Evolutionary conservation across 2,888 invertebrate species (phyloP), one percentile per base, ranked within the genome.

Genomic region (Drosophila antonietae): DNA sequence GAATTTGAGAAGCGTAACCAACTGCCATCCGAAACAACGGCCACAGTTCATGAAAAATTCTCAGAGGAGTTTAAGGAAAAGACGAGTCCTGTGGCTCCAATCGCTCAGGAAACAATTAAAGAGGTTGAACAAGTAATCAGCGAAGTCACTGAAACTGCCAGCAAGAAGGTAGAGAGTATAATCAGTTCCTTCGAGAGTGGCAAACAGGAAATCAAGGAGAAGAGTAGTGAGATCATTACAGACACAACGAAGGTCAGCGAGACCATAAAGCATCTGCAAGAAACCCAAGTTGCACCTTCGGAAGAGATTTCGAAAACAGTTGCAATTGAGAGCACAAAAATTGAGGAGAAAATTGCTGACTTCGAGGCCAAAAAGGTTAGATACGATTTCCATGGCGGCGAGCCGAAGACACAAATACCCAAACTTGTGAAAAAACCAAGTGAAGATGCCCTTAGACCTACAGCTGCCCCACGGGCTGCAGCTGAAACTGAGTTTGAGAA

Each of bases 1-100:
- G 89, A 89, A 56, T 81, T 83, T 14, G 91, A 92, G 53, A 85
- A 91, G 58, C 81, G 86, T 20, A 87, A 75, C 46, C 91, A 91
- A 59, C 66, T 91, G 4, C 85, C 91, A 18, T 68, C 76, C 8
- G 39, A 37, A 10, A 65, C 81, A 18, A 67, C 76, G 41, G 68
- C 77, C 6, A 85, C 85, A 2, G 64, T 80, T 37, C 77, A 80
- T 15, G 89, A 91, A 33, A 91, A 89, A 56, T 90, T 90, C 35
- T 80, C 79, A 2, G 88, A 90, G 44, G 91, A 91, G 66, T 57
- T 87, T 15, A 86, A 89, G 44, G 91, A 90, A 47, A 92, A 90
- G 70, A 68, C 75, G 0, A 74, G 71, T 41, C 75, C 80, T 3
- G n/a, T 68, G 33, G 57, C 71, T 15, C 49, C 73, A 7, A 73